Conservation (phyloP, 2,797 vertebrate species). For the Enteromius unitaeniatus region DNA sequence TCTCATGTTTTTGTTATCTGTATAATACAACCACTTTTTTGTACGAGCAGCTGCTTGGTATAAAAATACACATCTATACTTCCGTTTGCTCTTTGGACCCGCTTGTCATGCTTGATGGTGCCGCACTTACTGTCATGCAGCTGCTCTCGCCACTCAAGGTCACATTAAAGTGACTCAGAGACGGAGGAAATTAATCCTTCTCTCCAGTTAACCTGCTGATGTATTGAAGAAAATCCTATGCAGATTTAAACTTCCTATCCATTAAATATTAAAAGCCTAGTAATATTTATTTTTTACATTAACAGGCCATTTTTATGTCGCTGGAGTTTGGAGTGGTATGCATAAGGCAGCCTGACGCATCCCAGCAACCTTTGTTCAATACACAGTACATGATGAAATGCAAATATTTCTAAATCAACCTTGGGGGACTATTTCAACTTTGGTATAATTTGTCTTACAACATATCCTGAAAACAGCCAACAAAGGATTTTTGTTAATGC, state of each 20-base stretch:
- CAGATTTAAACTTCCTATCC: not conserved
- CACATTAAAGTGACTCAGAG: conserved; percentile 29
- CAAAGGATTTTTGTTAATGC: too few species aligned
- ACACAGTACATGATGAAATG: conserved; percentile 22
- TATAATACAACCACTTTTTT: conserved; percentile 10
- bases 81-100: conserved; percentile 32
- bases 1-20: conserved; percentile 28
- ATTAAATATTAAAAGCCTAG: not conserved
- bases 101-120: conserved; percentile 32
- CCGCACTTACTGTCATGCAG: conserved; percentile 34
- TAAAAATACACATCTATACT: conserved; percentile 52
- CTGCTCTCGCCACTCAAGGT: conserved; percentile 47
- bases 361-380: conserved; percentile 21
- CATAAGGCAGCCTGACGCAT: not conserved
- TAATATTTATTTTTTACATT: not conserved
- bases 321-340: not conserved
- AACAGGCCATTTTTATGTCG: not conserved
- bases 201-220: conserved; percentile 11
- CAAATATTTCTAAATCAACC: conserved; percentile 26
- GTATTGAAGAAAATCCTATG: not conserved
- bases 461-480: not conserved
- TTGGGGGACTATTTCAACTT: conserved; percentile 3
- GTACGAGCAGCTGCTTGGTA: conserved; percentile 31
- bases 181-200: conserved; percentile 2
- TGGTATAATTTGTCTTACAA: conserved; percentile 14